Base-by-base conservation (phyloP, 2,113 vertebrate genomes). In the Limnothrissa miodon region DNA sequence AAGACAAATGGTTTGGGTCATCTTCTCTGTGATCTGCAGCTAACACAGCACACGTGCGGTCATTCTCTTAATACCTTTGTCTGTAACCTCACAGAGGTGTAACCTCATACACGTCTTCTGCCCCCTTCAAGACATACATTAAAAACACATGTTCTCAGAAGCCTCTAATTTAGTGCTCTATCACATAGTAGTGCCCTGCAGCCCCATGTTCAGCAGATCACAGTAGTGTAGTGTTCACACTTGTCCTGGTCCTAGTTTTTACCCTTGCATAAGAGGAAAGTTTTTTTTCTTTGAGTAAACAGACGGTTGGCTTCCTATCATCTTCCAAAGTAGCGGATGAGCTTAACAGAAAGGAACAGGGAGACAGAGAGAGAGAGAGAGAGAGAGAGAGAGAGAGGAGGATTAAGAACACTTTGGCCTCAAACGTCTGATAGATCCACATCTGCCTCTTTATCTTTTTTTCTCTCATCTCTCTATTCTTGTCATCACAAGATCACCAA, bases 341-440 rank as follows among this genome's bases (percentile, higher is more conserved):
- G 21, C 66, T 80, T 78, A 78, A 79, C 81, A 62, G 51, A 53
- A 19, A 39, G 4, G n/a, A n/a, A 45, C 39, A 13, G 33, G 56
- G 82, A 56, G 33, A 53, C 19, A 56, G 21, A 56, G 15, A 53
- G 17, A 39, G 4, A 39, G 39, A 45, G 48, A 13, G 33, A 79
- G 82, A 56, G 33, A 53, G 51, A 56, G 21, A 56, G 15, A 42
- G 42, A 42, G 42, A 42, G 42, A 42, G 42, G 46, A 44, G 79
- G 46, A 83, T 45, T 83, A 82, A 51, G 66, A 80, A 45, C 33
- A 74, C 44, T 78, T 48, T 39, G 80, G 36, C 48, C 62, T 45
- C 29, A 56, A 44, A 33, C 51, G 39, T 81, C 78, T 53, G 36
- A 53, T 29, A n/a, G 44, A 39, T 79, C 78, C 70, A 48, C 44